Conservation (phyloP, 2,113 vertebrate species). For the Sander lucioperca region DNA sequence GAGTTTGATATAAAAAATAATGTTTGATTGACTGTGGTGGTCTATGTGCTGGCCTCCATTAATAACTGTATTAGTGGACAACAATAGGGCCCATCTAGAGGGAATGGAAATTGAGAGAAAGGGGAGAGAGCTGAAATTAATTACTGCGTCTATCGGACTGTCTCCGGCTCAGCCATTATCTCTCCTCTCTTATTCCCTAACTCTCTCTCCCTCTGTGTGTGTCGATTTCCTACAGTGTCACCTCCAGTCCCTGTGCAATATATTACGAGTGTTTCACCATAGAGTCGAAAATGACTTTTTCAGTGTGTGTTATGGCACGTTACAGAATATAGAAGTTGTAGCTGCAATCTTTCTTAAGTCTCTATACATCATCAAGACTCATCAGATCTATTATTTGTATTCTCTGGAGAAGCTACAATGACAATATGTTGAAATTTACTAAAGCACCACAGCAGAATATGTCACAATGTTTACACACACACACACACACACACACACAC, state of each 20-base stretch:
- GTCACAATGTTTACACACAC: neutral
- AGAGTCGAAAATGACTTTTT: constrained; percentile 10
- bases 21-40: constrained; percentile 74
- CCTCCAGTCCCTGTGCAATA: constrained; percentile 29
- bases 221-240: constrained; percentile 26
- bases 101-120: constrained; percentile 61
- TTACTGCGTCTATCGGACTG: constrained; percentile 73
- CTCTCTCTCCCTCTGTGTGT: constrained; percentile 18
- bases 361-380: neutral
- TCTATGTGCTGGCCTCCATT: constrained; percentile 73
- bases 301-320: neutral
- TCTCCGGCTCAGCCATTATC: constrained; percentile 66
- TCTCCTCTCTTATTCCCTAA: constrained; percentile 37
- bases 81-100: constrained; percentile 74
- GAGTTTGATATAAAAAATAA: constrained; percentile 61
- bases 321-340: neutral
- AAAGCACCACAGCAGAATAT: neutral
- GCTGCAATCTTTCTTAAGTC: constrained; percentile 1
- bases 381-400: neutral
- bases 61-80: constrained; percentile 79
- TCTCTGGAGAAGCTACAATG: neutral
- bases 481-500: constrained; percentile 15
- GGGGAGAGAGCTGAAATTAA: constrained; percentile 74
- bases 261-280: constrained; percentile 30
- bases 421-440: neutral